A percentile compares a stretch with the other conserved stretches of the same genome.
Evolutionary conservation across 1,140 invertebrate species (phyloP).

Genomic region (Phocides pigmalion): DNA sequence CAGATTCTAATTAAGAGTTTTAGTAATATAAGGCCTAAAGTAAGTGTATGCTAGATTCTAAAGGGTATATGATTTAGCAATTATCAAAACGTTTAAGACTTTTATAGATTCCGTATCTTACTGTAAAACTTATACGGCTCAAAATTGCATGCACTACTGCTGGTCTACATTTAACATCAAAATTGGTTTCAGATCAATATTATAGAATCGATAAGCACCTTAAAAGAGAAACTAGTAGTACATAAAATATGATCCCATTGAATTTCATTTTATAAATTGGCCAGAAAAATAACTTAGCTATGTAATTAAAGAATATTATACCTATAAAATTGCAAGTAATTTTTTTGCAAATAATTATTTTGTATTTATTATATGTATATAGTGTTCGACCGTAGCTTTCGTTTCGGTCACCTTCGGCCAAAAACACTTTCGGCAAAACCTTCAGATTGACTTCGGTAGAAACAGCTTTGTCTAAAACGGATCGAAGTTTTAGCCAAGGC

Average conservation of each 20-base stretch:
- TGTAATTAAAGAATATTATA: slow-evolving; percentile 3
- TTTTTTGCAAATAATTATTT: background rate
- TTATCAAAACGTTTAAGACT: slow-evolving; percentile 9
- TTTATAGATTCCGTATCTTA: background rate
- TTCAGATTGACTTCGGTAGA: too few species aligned
- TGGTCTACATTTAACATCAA: slow-evolving; percentile 6
- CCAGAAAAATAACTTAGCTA: slow-evolving; percentile 24
- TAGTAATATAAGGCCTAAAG: slow-evolving; percentile 16
- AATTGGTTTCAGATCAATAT: background rate
- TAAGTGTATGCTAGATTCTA: slow-evolving; percentile 20
- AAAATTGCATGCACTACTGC: slow-evolving; percentile 17
- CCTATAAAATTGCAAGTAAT: background rate
- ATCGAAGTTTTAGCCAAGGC: too few species aligned
- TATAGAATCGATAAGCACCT: slow-evolving; percentile 4
- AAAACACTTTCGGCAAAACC: too few species aligned
- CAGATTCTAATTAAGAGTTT: background rate
- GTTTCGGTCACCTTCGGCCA: too few species aligned
- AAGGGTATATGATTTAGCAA: slow-evolving; percentile 18
- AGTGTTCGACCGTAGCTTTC: too few species aligned
- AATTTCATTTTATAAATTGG: slow-evolving; percentile 20
- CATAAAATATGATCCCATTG: slow-evolving; percentile 24
- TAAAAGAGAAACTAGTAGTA: slow-evolving; percentile 21
- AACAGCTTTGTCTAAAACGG: too few species aligned
- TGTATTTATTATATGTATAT: too few species aligned
- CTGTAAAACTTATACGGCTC: background rate